Evolutionary conservation across 2,888 invertebrate genomes (phyloP).

Genomic region (Timema podura): DNA sequence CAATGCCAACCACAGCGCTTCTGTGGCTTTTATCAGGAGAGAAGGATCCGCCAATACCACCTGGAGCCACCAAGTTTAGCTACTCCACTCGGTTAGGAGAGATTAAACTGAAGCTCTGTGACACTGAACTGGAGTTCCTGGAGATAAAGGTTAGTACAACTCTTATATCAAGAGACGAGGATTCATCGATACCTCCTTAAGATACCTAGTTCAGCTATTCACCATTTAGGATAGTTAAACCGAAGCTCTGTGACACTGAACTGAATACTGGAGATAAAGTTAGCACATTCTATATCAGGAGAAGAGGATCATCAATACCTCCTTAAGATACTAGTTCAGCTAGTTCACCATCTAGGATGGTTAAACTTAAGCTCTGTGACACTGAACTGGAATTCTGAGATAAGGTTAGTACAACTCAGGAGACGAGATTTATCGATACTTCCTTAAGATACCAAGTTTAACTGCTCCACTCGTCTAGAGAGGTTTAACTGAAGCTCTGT

Average conservation of each 20-base stretch:
- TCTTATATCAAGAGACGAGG: conserved; percentile 38
- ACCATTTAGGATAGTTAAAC: conserved; percentile 59
- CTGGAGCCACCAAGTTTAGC: conserved; percentile 70
- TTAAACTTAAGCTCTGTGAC: conserved; percentile 63
- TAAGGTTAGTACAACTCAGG: conserved; percentile 52
- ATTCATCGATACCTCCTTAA: conserved; percentile 71
- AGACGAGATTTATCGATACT: no score
- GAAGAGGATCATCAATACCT: conserved; percentile 62
- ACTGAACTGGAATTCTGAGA: conserved; percentile 66
- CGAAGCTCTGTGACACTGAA: conserved; percentile 67
- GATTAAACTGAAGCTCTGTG: conserved; percentile 61
- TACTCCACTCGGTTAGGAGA: conserved; percentile 63
- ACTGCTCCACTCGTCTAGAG: no score
- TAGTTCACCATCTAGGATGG: conserved; percentile 61
- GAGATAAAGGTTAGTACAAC: conserved; percentile 53
- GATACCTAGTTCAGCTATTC: conserved; percentile 71
- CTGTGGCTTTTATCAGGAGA: conserved; percentile 25
- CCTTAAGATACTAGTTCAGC: conserved; percentile 69
- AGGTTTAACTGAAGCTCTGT: conserved; percentile 60
- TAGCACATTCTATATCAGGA: no score
- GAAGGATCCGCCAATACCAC: conserved; percentile 66
- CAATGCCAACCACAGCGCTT: conserved; percentile 8
- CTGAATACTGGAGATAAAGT: conserved; percentile 50
- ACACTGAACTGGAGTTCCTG: conserved; percentile 65
- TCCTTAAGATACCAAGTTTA: no score